These are phyloP conservation scores for Mustela nigripes DNA, from an alignment of 2,113 vertebrate genomes.

Conservation along the genomic window DNA sequence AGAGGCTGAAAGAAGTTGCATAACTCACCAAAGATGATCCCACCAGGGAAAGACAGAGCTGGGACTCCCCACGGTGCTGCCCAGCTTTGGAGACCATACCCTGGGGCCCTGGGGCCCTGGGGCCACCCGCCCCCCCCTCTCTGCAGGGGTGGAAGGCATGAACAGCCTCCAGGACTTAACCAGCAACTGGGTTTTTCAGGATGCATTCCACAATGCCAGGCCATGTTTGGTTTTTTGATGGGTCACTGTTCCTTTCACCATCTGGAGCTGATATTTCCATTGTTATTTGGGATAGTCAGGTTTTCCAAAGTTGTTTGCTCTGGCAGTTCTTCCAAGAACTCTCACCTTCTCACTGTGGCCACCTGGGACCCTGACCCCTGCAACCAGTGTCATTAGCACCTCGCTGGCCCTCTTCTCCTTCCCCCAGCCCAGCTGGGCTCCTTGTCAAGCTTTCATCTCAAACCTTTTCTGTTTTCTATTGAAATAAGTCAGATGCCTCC, in stretches of 20 bases:
- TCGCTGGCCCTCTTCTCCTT: fast-evolving
- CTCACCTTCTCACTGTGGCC: background rate
- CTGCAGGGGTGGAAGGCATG: fast-evolving
- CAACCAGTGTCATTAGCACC: fast-evolving
- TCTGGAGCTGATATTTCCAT: background rate
- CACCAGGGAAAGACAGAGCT: background rate
- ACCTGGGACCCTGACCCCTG: too few relatives aligned
- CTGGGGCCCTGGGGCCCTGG: background rate
- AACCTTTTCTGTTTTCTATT: background rate
- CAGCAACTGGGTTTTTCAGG: background rate
- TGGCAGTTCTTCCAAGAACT: background rate
- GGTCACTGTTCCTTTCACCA: background rate
- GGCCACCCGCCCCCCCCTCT: too few relatives aligned
- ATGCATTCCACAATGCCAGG: background rate
- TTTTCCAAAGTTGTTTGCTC: background rate
- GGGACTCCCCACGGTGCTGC: too few relatives aligned
- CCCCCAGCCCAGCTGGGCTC: background rate
- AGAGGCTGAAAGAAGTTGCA: background rate
- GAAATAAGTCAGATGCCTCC: background rate
- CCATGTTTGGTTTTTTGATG: background rate
- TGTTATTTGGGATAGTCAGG: background rate
- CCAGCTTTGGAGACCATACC: background rate
- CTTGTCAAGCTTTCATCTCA: background rate
- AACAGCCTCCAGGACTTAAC: background rate
- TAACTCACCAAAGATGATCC: background rate